A percentile compares a stretch with the other conserved stretches of the same genome.
Conservation (phyloP, 2,797 vertebrate species). For the Aulostomus chinensis region DNA sequence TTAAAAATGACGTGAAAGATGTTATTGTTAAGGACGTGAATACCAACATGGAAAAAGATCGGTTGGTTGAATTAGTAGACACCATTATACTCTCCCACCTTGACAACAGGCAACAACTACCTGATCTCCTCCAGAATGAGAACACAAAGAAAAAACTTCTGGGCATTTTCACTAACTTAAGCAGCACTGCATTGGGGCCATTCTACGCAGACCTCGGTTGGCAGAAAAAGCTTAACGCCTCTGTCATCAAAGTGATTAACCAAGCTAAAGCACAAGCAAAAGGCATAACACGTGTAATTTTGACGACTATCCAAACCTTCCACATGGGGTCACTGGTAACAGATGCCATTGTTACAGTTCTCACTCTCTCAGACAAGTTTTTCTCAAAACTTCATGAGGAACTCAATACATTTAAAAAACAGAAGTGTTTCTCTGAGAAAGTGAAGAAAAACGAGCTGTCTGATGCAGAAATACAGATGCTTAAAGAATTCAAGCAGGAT, state of each 20-base stretch:
- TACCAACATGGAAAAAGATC: conserved; percentile 9
- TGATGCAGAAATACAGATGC: neutral
- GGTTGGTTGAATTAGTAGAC: conserved; percentile 7
- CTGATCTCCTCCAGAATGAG: conserved; percentile 12
- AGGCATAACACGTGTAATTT: no score
- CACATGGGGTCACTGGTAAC: no score
- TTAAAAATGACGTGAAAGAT: neutral
- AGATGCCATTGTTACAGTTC: no score
- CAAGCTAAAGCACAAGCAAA: no score
- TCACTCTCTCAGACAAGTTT: no score
- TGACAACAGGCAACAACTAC: neutral
- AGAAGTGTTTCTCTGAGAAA: neutral
- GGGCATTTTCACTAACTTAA: conserved; percentile 10
- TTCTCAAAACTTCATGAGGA: conserved; percentile 35
- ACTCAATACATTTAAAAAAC: neutral
- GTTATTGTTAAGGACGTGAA: neutral
- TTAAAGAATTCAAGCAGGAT: conserved; percentile 10
- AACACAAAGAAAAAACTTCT: conserved; percentile 4
- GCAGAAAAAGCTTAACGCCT: conserved; percentile 29
- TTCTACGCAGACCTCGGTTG: conserved; percentile 22
- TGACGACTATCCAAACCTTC: no score
- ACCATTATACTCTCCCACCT: conserved; percentile 13
- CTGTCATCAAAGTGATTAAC: neutral
- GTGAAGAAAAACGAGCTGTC: neutral
- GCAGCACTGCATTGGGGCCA: neutral